Evolutionary conservation across 2,888 invertebrate genomes (phyloP), one percentile per base, ranked within the genome.

Genomic region (Stratiomys singularior): DNA sequence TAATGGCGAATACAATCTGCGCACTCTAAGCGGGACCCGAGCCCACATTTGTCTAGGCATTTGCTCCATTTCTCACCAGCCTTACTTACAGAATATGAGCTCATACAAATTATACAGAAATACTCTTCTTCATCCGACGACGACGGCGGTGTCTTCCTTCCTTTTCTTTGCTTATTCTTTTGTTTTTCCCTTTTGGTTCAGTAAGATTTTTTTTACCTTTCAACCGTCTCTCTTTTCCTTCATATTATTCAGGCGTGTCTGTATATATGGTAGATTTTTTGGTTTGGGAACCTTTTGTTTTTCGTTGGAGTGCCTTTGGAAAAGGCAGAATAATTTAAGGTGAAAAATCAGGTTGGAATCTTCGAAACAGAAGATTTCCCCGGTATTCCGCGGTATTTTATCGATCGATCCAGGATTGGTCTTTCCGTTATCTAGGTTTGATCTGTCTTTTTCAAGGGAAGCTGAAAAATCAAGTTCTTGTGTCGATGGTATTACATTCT

Each of bases 141-240:
- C 30, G 15, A 15, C 18, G n/a, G 7, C 28, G 30, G 23, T 37
- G 37, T n/a, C 44, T 66, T 37, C 18, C 4, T 30, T 37, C 28
- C 23, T 4, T 66, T 66, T 28, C 18, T 18, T 66, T 66, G 9
- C 9, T 37, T 28, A 28, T 66, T 66, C 30, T 18, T 30, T 44
- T 30, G 5, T 28, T 30, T 28, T 25, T n/a, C 23, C 28, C n/a
- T 66, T 30, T 66, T 66, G 15, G n/a, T 28, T 28, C 44, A 28
- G 23, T 66, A 66, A 28, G 9, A 66, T 30, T 66, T 66, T 37
- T 9, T 66, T 66, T 30, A 60, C 60, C 18, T 25, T 60, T 60
- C 60, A 60, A 60, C 30, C 44, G 30, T 27, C 21, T 66, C n/a
- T 66, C 30, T 66, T 21, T 66, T 15, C 28, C 37, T 66, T 27